Evolutionary conservation across 1,140 invertebrate genomes (phyloP), one percentile per base, ranked within the genome.

Genomic region (Drosophila ficusphila): DNA sequence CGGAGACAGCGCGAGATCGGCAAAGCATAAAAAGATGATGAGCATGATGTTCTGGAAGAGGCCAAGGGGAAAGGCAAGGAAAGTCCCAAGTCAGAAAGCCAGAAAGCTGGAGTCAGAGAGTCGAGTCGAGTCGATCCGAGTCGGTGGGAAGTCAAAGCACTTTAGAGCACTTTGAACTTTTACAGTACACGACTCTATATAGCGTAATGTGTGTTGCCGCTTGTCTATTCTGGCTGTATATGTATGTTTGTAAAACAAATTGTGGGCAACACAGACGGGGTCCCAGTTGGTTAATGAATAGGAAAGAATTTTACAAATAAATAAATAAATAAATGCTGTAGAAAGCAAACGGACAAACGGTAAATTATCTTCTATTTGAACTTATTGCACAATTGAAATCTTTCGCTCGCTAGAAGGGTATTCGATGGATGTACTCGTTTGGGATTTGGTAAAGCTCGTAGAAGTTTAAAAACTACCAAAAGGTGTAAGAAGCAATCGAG

Each of bases 121-220:
- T 36, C 34, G 34, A 36, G 12, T 36, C 38, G 16, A 38, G 38
- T 23, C 23, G 23, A 23, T 2, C 5, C 5, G 23, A 41, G 21
- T 60, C 47, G 49, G 62, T 75, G 64, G 64, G 61, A 65, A 86
- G 82, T 88, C 82, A 88, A 86, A 88, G 77, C 76, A 79, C 81
- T 88, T 76, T 86, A 73, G 67, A 81, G 79, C 77, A 58, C 76
- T 86, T 88, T 77, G 76, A 86, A 54, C 60, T 74, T 46, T 34
- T 71, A 33, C 29, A 52, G 61, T 67, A 67, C 44, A 67, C 29
- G 53, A 48, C 29, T 61, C 46, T 54, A 33, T 23, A 41, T 39
- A 47, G 42, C 41, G 34, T 12, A 39, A 34, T 67, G 23, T 52
- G 29, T 70, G 41, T 21, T 11, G 61, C 16, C 27, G 38, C 12